Evolutionary conservation across 2,888 invertebrate genomes (phyloP), one percentile per base, ranked within the genome.

Genomic region (Mythimna ferrago): DNA sequence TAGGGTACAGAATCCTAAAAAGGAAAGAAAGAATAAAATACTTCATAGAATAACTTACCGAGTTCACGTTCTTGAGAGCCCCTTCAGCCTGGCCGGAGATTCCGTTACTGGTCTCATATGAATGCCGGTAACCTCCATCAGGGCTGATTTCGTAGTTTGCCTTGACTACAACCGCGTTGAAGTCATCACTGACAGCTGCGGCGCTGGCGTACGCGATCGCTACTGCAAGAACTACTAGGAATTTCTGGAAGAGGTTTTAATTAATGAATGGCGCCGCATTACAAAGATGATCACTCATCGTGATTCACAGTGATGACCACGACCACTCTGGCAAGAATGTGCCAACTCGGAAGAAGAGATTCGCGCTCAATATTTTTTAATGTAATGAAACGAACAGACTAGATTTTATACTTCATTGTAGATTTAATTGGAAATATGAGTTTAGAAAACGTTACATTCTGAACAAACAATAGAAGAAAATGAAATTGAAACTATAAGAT

Each of bases 51-150:
- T 21, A 16, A 91, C 95, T 93, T 83, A 95, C 95, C 67, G 90
- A 82, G 86, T 89, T 89, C 21, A 76, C 60, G 89, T 93, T 90
- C 87, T 87, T 88, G 63, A 94, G 32, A 4, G 67, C 68, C 41
- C 97, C 97, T 1, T 89, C 80, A 66, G 96, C 97, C 38, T 95
- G 90, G 10, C 90, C 96, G 9, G 66, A 66, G 88, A 97, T 97
- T n/a, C 97, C 97, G 83, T 97, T 97, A 57, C 93, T 96, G 62
- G 97, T 97, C 83, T 97, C 97, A 86, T 95, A 97, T 1, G 83
- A 89, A 84, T 88, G 96, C 60, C 87, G 84, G 93, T 94, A 97
- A 11, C 89, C 74, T 21, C 97, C 97, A 0, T 97, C 97, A 1
- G 97, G 96, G 56, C 82, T 86, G 68, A 91, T 86, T 1, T 97